Conservation (phyloP, 2,113 vertebrate species). For the Bambusicola thoracicus region DNA sequence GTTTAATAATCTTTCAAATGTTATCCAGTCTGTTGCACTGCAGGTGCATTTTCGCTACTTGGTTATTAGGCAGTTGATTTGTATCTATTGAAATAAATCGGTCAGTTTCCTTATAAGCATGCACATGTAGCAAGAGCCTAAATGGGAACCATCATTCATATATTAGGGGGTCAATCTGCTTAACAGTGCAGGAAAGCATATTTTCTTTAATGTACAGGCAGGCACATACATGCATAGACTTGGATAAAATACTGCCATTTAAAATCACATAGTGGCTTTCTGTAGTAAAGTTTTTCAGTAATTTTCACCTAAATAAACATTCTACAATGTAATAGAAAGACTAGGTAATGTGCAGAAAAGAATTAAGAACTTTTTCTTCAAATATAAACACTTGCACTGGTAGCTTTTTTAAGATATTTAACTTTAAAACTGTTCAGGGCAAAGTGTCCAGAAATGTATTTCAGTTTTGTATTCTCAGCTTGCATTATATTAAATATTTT, state of each 20-base stretch:
- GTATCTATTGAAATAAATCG: background rate
- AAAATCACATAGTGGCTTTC: background rate
- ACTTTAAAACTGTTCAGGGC: background rate
- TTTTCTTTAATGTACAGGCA: background rate
- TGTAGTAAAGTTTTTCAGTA: background rate
- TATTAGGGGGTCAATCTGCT: background rate
- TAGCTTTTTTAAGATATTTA: background rate
- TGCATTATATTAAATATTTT: slow-evolving; percentile 8
- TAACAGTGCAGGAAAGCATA: background rate
- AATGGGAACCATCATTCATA: background rate
- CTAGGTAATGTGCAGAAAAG: background rate
- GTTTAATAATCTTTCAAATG: background rate
- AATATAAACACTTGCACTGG: background rate
- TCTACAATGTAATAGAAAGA: background rate
- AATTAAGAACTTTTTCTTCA: background rate
- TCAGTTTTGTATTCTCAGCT: background rate
- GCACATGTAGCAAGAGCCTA: background rate
- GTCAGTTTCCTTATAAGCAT: background rate
- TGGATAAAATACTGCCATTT: background rate
- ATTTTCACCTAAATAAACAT: background rate
- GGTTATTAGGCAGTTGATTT: background rate
- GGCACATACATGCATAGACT: background rate
- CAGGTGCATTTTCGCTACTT: background rate
- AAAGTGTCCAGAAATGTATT: background rate
- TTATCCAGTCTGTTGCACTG: background rate